phyloP scores from a whole-genome alignment of 53 echinoderm and acorn worm genomes.

The Temnopleurus reevesii region DNA sequence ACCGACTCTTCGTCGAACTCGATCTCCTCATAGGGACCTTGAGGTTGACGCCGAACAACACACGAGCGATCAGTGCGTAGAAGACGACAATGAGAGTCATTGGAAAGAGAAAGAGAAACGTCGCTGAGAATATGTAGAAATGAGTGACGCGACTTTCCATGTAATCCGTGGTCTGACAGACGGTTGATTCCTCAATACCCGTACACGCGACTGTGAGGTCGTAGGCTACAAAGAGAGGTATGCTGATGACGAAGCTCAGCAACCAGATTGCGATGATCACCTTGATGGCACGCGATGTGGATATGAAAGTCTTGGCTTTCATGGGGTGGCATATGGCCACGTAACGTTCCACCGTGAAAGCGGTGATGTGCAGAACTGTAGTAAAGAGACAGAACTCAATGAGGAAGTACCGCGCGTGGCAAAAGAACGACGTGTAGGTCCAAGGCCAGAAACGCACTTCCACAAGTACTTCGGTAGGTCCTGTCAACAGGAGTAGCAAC shows the following conservation, averaged over 20 bases:
- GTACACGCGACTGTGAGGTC: conserved; percentile 49
- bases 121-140: conserved; percentile 70
- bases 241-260: conserved; percentile 71
- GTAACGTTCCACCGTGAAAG: conserved; percentile 75
- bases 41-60: conserved; percentile 75
- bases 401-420: conserved; percentile 78
- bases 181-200: conserved; percentile 70
- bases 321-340: conserved; percentile 80
- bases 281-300: conserved; percentile 75
- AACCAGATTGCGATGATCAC: conserved; percentile 87
- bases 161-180: conserved; percentile 53
- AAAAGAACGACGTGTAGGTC: conserved; percentile 82
- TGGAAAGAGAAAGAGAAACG: conserved; percentile 83
- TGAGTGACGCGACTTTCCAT: conserved; percentile 47
- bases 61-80: conserved; percentile 88
- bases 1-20: conserved; percentile 36
- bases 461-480: conserved; percentile 84
- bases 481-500: conserved; percentile 78
- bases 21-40: conserved; percentile 64
- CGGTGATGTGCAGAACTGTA: conserved; percentile 74
- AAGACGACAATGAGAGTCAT: conserved; percentile 87
- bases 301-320: conserved; percentile 69
- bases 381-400: conserved; percentile 93
- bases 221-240: conserved; percentile 76
- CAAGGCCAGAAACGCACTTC: conserved; percentile 86